Evolutionary conservation across 1,140 invertebrate species (phyloP).

Genomic region (Euglossa dilemma): DNA sequence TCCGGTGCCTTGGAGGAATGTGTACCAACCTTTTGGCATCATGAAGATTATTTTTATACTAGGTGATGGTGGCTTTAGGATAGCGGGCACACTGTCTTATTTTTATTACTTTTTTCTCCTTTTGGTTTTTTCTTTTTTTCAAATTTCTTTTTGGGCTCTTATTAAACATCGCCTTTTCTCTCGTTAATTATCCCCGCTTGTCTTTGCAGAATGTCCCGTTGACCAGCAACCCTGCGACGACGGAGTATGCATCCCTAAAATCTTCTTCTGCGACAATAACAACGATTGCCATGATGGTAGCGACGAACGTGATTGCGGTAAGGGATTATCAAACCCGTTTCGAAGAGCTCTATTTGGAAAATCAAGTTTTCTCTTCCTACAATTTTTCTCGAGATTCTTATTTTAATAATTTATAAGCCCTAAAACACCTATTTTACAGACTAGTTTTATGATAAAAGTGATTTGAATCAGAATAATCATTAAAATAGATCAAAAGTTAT

Average conservation of each 20-base stretch:
- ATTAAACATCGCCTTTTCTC: neutral
- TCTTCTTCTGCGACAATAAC: conserved; percentile 83
- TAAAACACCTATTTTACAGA: too few species aligned
- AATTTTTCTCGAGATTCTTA: too few species aligned
- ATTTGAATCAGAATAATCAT: too few species aligned
- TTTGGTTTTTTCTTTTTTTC: neutral
- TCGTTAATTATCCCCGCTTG: conserved; percentile 21
- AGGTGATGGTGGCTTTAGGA: neutral
- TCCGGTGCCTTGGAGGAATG: neutral
- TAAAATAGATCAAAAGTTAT: too few species aligned
- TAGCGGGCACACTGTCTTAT: neutral
- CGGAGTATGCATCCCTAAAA: conserved; percentile 83
- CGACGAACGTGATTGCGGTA: conserved; percentile 88
- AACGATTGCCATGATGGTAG: conserved; percentile 88
- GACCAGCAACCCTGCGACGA: conserved; percentile 84
- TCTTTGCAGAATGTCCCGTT: conserved; percentile 79
- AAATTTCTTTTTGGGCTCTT: neutral
- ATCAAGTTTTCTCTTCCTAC: too few species aligned
- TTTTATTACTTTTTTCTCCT: neutral
- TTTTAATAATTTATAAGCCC: too few species aligned
- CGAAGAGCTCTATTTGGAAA: neutral
- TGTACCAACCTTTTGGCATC: too few species aligned
- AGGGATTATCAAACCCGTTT: conserved; percentile 78
- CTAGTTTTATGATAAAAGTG: too few species aligned
- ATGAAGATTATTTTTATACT: neutral